phyloP scores from a whole-genome alignment of 2,113 vertebrate species.

The Misgurnus mizolepis region DNA sequence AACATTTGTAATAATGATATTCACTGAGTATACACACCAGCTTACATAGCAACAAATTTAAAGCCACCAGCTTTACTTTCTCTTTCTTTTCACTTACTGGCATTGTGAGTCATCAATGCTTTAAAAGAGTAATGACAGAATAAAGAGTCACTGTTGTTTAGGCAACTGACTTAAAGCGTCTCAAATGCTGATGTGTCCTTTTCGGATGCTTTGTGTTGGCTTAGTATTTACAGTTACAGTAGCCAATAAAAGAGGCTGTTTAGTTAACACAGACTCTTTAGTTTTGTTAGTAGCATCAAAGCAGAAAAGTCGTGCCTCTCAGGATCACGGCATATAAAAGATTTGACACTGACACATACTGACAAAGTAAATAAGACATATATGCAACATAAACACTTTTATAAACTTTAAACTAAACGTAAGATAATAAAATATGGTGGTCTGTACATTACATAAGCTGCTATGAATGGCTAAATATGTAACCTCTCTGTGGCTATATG shows the following conservation, averaged over 20 bases:
- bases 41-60: background rate
- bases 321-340: no score
- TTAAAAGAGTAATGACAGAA: constrained; percentile 6
- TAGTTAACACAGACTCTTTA: background rate
- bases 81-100: background rate
- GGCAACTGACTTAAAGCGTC: background rate
- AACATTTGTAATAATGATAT: no score
- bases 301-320: background rate
- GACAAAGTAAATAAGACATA: no score
- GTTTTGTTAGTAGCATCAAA: background rate
- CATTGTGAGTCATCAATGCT: constrained; percentile 5
- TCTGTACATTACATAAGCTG: constrained; percentile 8
- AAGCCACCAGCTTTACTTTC: background rate
- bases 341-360: no score
- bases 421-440: background rate
- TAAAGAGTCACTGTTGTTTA: constrained; percentile 5
- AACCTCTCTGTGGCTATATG: background rate
- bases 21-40: no score
- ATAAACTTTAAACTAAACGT: no score
- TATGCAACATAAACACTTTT: no score
- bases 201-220: background rate
- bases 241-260: background rate
- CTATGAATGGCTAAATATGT: background rate
- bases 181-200: background rate
- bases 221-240: background rate